Conservation (phyloP, 2,797 vertebrate genomes). For the Lophotriccus pileatus region DNA sequence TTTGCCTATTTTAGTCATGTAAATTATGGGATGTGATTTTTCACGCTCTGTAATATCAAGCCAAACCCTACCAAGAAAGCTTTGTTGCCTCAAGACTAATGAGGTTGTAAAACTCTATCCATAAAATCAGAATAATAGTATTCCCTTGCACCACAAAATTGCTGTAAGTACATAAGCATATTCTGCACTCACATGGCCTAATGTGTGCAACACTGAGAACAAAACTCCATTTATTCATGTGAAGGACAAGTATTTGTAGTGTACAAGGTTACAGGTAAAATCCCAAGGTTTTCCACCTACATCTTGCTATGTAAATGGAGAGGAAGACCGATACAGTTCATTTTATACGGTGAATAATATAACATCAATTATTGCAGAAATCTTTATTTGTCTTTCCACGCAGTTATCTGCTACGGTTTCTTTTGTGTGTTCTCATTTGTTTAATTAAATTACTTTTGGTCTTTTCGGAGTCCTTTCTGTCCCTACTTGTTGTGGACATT, state of each 20-base stretch:
- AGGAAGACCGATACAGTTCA: background rate
- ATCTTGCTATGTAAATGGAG: background rate
- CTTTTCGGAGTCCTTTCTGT: slow-evolving; percentile 43
- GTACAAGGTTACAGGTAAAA: slow-evolving; percentile 16
- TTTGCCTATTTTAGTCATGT: background rate
- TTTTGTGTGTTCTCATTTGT: slow-evolving; percentile 41
- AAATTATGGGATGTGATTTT: slow-evolving; percentile 58
- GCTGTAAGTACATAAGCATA: slow-evolving; percentile 11
- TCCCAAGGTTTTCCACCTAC: background rate
- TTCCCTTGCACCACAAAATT: slow-evolving; percentile 8
- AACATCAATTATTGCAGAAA: slow-evolving; percentile 41
- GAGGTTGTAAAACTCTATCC: slow-evolving; percentile 64
- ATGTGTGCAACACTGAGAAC: background rate
- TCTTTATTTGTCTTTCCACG: slow-evolving; percentile 42
- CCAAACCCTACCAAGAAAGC: slow-evolving; percentile 53
- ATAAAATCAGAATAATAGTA: slow-evolving; percentile 65
- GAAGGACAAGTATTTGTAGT: background rate
- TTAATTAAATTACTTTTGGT: slow-evolving; percentile 67
- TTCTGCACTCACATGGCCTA: background rate
- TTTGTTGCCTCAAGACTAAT: slow-evolving; percentile 66
- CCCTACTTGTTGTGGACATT: slow-evolving; percentile 51
- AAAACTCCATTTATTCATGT: slow-evolving; percentile 21
- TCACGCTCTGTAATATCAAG: slow-evolving; percentile 51
- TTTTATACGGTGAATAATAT: background rate
- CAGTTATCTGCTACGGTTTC: slow-evolving; percentile 17